These are phyloP conservation scores for Acropora yongei DNA, from an alignment of 64 coral and sea anemone genomes.

Conservation along the genomic window DNA sequence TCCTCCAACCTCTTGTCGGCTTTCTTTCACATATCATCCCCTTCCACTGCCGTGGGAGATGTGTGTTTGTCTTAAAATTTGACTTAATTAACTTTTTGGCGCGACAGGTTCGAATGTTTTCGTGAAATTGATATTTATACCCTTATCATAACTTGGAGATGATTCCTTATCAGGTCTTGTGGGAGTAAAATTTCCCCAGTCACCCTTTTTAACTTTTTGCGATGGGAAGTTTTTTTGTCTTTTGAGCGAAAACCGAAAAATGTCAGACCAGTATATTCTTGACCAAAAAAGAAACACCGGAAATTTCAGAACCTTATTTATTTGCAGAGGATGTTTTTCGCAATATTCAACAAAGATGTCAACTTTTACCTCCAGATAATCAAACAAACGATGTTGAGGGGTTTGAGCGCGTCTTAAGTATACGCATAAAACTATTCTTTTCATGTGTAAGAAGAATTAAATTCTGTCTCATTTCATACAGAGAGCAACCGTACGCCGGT, in stretches of 20 bases:
- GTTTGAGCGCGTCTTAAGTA: not conserved
- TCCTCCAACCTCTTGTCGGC: no score
- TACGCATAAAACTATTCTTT: not conserved
- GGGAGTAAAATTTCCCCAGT: not conserved
- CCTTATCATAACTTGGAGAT: not conserved
- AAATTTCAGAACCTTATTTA: not conserved
- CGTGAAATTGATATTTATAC: not conserved
- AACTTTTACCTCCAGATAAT: no score
- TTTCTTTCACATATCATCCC: no score
- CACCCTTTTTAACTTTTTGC: not conserved
- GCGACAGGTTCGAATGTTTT: not conserved
- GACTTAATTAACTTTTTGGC: not conserved
- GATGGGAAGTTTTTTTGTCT: no score
- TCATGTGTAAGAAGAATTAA: not conserved
- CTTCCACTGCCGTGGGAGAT: no score
- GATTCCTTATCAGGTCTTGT: not conserved
- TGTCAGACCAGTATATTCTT: not conserved
- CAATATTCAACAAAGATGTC: not conserved
- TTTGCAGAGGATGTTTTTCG: not conserved
- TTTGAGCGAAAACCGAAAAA: not conserved
- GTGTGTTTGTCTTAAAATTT: no score
- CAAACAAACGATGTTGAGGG: no score
- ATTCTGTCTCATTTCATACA: slow-evolving; percentile 51
- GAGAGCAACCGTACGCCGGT: not conserved
- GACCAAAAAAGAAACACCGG: not conserved